Evolutionary conservation across 2,888 invertebrate genomes (phyloP), one percentile per base, ranked within the genome.

Genomic region (Yponomeuta evonymella): DNA sequence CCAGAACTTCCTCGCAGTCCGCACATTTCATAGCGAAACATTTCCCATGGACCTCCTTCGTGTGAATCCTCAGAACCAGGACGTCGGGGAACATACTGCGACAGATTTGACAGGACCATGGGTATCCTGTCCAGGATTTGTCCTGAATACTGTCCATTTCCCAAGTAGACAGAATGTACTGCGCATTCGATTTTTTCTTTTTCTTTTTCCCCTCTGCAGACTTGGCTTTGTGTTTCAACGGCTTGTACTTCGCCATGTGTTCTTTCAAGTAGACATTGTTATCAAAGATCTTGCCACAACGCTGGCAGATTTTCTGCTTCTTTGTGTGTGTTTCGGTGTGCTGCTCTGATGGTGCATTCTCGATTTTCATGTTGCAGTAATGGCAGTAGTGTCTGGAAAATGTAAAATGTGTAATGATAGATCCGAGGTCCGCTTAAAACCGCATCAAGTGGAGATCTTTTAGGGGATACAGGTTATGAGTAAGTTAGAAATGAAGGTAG

Each of bases 1-100:
- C 88, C 74, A 93, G 93, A 12, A 93, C 87, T 85, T 94, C 94
- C 58, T 92, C 91, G 75, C 94, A 94, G 76, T 93, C 92, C 58
- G 90, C 90, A 77, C 94, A 94, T 79, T 92, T 88, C 76, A 93
- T 94, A 73, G 91, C 89, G 1, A 92, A 83, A 64, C 88, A 82
- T 74, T 93, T 92, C 76, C 91, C 90, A 78, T 94, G 94, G 69
- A 88, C 85, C 30, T 81, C 81, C 70, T 86, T 83, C 75, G 91
- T 92, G 80, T 94, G 94, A 62, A 88, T 85, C 70, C 93, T 84
- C 64, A 94, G 81, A 4, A 10, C 48, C 6, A 36, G 10, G 15
- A 72, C 11, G 23, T 48, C 48, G 1, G 29, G n/a, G 48, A 68
- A 68, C n/a, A 6, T 29, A 11, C 23, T 5, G 23, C 5, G 3